Conservation (phyloP, 2,888 invertebrate genomes). For the Brachylomia viminalis region DNA sequence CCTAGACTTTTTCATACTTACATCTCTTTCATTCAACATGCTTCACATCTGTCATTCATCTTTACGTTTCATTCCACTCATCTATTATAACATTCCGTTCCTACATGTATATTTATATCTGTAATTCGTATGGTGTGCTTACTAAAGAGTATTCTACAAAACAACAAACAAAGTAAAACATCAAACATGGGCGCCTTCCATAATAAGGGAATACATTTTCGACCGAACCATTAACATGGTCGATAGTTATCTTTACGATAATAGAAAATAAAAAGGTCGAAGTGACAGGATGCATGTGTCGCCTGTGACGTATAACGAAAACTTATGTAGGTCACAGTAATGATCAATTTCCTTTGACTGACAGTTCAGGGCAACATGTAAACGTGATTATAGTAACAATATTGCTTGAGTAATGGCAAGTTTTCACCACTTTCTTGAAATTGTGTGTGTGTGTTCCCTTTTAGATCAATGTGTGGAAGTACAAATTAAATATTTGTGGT, state of each 20-base stretch:
- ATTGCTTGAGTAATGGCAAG: not conserved
- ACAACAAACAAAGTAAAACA: no score
- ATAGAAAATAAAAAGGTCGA: slow-evolving; percentile 20
- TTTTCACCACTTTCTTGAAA: not conserved
- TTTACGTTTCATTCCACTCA: no score
- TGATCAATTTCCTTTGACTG: slow-evolving; percentile 46
- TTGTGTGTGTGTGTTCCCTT: not conserved
- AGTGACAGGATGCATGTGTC: slow-evolving; percentile 20
- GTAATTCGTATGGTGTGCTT: no score
- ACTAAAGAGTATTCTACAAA: no score
- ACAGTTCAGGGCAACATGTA: not conserved
- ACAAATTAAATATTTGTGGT: not conserved
- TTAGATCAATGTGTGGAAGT: not conserved
- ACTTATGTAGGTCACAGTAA: slow-evolving; percentile 36
- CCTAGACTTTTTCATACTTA: no score
- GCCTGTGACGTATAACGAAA: slow-evolving; percentile 27
- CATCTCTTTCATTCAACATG: no score
- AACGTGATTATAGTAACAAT: not conserved
- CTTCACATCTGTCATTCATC: no score
- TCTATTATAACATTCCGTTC: no score
- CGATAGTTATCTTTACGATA: slow-evolving; percentile 10
- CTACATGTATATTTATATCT: no score
- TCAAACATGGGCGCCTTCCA: not conserved
- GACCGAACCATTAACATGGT: slow-evolving; percentile 14
- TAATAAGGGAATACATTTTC: slow-evolving; percentile 13